Evolutionary conservation across 35 echinoderm and acorn worm species (phyloP), one percentile per base, ranked within the genome.

Genomic region (Diadema setosum): DNA sequence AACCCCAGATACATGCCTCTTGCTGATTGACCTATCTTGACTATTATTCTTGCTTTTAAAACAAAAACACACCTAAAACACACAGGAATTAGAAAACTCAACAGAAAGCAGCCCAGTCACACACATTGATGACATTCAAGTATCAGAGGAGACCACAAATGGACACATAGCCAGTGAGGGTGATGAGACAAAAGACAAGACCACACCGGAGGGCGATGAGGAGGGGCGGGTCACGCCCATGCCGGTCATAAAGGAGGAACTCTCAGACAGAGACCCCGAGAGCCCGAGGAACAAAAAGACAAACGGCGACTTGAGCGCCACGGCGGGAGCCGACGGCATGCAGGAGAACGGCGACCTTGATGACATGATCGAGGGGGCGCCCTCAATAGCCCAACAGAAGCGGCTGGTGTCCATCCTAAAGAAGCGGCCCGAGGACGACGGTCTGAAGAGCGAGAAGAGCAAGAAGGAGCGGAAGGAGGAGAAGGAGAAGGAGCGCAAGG

Each of bases 301-400:
- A n/a, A 78, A 78, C 44, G 73, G 73, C 35, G 73, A 78, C n/a
- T 67, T 67, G 26, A n/a, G n/a, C n/a, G n/a, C n/a, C n/a, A n/a
- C n/a, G 48, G 48, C 9, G 9, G 73, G 73, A 8, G 73, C 35
- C 21, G 73, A 78, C 16, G 39, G 4, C 9, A 44, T 20, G 14
- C 73, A 78, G 73, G 34, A 78, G 73, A 78, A 78, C 40, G 73
- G 73, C 14, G 73, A 78, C 73, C 24, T 78, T n/a, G 73, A 78
- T 5, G 73, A 78, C 20, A 44, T 21, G 15, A 14, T 73, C 0
- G 67, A 73, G 2, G 73, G 30, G 24, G 40, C 35, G 17, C 37
- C 67, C 6, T 33, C 73, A n/a, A 52, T 52, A 9, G 48, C 48
- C 48, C 33, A 78, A 25, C 37, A 44, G 40, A 78, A 78, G 73